Evolutionary conservation across 2,113 vertebrate genomes (phyloP), one percentile per base, ranked within the genome.

Genomic region (Glaucomys volans): DNA sequence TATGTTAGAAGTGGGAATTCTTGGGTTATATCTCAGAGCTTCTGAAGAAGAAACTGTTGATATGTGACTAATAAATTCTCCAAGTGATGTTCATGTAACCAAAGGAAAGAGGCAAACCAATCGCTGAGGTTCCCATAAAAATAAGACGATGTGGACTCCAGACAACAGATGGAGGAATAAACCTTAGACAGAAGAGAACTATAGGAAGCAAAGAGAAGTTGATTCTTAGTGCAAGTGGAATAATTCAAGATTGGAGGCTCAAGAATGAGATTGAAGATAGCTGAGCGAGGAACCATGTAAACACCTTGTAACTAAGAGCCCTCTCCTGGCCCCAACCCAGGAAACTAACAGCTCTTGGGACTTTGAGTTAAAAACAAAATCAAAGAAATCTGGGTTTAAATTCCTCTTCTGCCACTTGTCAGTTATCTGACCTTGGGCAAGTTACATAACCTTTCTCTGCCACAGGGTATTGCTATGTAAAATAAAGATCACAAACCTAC

Each of bases 371-470:
- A 87, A 92, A 88, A 75, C 2, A 32, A 76, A 90, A 24, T 13
- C 66, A 76, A 71, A 28, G 1, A 59, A 40, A 81, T 3, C 57
- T 93, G 8, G 2, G 10, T 82, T 96, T 86, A 86, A 64, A 81
- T 90, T 91, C 5, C 22, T 80, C 74, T 81, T 94, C 77, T 82
- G 2, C 20, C 37, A 90, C n/a, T 90, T 90, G 40, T 18, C 54
- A 79, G 30, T 59, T 84, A 11, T 90, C 72, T 83, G 95, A 90
- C 59, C 47, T 71, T 95, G 77, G 32, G 24, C 32, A 94, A 87
- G 22, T 97, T 96, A 95, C 0, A 81, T 77, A 93, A 96, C 71
- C 59, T 84, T n/a, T 95, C 66, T 92, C 35, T 79, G 47, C 30
- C 37, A 76, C 37, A 87, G 72, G 81, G 24, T 12, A 85, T 85